These are phyloP conservation scores for Panagrolaimus sp. DNA, from an alignment of 1,140 invertebrate species.

Conservation along the genomic window DNA sequence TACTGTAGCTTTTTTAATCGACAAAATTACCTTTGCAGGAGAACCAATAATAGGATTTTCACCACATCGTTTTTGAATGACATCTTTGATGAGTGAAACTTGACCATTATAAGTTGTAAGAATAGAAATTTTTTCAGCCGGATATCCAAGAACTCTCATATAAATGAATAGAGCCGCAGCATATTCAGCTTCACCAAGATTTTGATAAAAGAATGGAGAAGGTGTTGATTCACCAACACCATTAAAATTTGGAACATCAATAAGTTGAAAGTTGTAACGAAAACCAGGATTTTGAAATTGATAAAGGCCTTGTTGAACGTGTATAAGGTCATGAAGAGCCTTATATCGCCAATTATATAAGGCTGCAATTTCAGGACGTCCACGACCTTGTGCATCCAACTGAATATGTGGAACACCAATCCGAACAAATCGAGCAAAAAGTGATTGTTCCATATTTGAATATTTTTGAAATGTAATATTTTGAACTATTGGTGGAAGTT, in stretches of 20 bases:
- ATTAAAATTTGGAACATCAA: slow-evolving; percentile 94
- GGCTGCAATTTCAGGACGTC: slow-evolving; percentile 76
- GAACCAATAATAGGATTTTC: slow-evolving; percentile 91
- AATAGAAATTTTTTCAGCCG: slow-evolving; percentile 93
- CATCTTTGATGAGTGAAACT: slow-evolving; percentile 91
- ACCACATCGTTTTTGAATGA: slow-evolving; percentile 85
- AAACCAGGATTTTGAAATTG: slow-evolving; percentile 83
- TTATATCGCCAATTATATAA: slow-evolving; percentile 98
- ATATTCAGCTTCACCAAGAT: slow-evolving; percentile 96
- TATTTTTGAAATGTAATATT: slow-evolving; percentile 99
- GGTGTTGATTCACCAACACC: slow-evolving; percentile 93
- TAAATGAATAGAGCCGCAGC: slow-evolving; percentile 96
- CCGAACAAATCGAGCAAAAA: slow-evolving; percentile 90
- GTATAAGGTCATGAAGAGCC: slow-evolving; percentile 80
- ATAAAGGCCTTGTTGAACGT: slow-evolving; percentile 80
- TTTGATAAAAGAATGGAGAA: slow-evolving; percentile 97
- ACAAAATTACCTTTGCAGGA: slow-evolving; percentile 71
- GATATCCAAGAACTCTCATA: slow-evolving; percentile 93
- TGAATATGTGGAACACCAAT: slow-evolving; percentile 92
- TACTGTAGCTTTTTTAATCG: not conserved
- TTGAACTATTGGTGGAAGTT: slow-evolving; percentile 96
- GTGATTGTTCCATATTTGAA: slow-evolving; percentile 97
- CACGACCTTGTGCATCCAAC: slow-evolving; percentile 91
- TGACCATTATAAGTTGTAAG: slow-evolving; percentile 99
- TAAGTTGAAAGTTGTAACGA: slow-evolving; percentile 83